Evolutionary conservation across 1,140 invertebrate species (phyloP), one percentile per base, ranked within the genome.

Genomic region (Drosophila tropicalis): DNA sequence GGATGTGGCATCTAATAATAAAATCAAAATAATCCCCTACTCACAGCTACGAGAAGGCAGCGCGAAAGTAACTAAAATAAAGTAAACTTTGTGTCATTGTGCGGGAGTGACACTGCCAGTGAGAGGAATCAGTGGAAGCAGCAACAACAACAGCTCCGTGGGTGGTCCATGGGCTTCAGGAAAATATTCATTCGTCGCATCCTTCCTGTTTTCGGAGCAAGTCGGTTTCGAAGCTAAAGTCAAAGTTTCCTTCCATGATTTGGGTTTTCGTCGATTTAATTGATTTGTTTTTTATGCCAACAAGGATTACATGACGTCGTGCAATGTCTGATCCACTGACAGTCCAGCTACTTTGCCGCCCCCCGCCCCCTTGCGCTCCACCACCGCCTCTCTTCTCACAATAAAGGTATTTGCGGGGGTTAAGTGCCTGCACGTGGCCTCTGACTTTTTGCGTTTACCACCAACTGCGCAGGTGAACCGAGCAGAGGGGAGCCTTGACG

Each of bases 1-100:
- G 91, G 85, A 90, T 91, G 90, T 91, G 90, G 90, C 79, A 91
- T 91, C 90, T 91, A 91, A 91, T 91, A 91, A 91, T 91, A 91
- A 92, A 90, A 92, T 91, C 91, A 90, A 83, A 91, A 78, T 92
- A 92, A 92, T 92, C 90, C 82, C 71, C 44, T 12, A 51, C 44
- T 58, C 67, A 58, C 60, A 77, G 70, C 70, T 55, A 57, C 76
- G 44, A 65, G 76, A 81, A 81, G 74, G 81, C 79, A 57, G 61
- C 70, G 54, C 65, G 63, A 75, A 29, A 39, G 57, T 60, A 13
- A 60, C 57, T 60, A 34, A 60, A 39, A 34, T 39, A 39, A 68
- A 22, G 44, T 10, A 51, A 51, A 51, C 9, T 51, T 51, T 51
- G 72, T 68, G 56, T 61, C 47, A 57, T 51, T 17, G 32, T 60